These are phyloP conservation scores for Tragelaphus strepsiceros DNA, from an alignment of 2,113 vertebrate genomes.

Conservation along the genomic window DNA sequence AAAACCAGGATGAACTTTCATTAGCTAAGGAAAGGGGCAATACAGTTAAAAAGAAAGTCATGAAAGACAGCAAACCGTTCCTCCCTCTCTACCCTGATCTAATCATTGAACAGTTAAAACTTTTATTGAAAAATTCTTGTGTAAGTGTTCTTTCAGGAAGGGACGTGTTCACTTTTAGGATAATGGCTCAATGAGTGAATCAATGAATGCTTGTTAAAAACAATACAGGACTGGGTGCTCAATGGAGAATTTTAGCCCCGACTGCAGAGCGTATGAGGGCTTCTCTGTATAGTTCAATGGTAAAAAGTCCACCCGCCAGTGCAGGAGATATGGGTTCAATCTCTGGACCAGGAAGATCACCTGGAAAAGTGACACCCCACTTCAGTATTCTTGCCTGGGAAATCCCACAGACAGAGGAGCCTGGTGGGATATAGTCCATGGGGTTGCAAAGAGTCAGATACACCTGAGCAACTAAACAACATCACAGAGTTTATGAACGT, in stretches of 20 bases:
- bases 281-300: background rate
- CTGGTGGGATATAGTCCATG: background rate
- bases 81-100: background rate
- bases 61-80: background rate
- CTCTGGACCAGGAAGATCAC: background rate
- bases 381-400: background rate
- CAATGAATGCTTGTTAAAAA: background rate
- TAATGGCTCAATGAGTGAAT: background rate
- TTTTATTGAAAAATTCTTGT: background rate
- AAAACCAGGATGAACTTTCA: background rate
- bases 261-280: background rate
- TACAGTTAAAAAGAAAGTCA: background rate
- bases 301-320: background rate
- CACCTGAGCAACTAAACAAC: background rate
- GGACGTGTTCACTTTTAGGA: background rate
- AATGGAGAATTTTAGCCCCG: background rate
- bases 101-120: background rate
- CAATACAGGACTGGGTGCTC: background rate
- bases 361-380: background rate
- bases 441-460: background rate
- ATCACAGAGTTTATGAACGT: background rate
- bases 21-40: background rate
- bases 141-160: background rate
- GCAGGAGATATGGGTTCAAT: background rate
- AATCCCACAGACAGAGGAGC: background rate